Percentiles rank a stretch among this genome's conserved stretches.
Evolutionary conservation across 2,113 vertebrate genomes (phyloP).

Genomic region (Carettochelys insculpta): DNA sequence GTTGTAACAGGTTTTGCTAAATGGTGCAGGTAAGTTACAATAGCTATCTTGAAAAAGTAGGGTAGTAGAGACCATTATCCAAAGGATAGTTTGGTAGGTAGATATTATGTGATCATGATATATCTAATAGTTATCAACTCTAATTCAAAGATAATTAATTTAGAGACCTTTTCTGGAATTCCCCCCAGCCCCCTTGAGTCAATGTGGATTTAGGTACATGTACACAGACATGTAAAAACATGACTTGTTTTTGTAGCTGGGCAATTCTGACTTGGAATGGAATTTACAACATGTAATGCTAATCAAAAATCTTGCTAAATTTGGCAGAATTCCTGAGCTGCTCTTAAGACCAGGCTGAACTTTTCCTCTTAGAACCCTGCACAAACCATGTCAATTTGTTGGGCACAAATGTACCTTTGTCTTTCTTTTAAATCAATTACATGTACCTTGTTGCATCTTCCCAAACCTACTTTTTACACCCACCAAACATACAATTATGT

Average conservation of each 20-base stretch:
- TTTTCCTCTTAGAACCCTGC: neutral
- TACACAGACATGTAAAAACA: neutral
- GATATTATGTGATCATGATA: neutral
- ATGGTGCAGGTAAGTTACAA: neutral
- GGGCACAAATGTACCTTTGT: neutral
- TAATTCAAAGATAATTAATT: conserved; percentile 27
- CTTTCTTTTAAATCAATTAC: neutral
- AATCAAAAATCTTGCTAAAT: neutral
- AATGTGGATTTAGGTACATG: neutral
- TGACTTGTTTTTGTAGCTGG: neutral
- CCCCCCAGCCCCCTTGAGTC: neutral
- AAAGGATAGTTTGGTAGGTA: neutral
- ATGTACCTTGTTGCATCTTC: neutral
- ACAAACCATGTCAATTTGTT: neutral
- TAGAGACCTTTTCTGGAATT: neutral
- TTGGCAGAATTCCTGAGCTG: neutral
- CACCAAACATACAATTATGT: neutral
- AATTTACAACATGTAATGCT: neutral
- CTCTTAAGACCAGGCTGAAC: neutral
- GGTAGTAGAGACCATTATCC: neutral
- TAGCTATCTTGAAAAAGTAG: neutral
- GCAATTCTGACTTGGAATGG: neutral
- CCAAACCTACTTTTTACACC: neutral
- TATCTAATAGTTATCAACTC: conserved; percentile 3
- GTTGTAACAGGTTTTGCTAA: neutral